Conservation (phyloP, 2,888 invertebrate species). For the Euphydryas editha region DNA sequence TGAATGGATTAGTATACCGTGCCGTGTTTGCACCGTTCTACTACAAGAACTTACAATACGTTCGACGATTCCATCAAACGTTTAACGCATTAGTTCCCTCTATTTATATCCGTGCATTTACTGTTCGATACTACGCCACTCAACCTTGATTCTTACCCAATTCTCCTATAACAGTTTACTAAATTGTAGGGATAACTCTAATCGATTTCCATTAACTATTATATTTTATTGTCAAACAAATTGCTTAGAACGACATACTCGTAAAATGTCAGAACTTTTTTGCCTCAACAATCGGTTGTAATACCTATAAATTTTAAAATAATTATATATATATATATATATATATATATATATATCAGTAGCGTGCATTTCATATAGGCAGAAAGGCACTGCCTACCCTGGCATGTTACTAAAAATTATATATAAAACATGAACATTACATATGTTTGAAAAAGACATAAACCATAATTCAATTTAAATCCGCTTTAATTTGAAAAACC, state of each 20-base stretch:
- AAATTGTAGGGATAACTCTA: constrained; percentile 23
- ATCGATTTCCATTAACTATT: constrained; percentile 16
- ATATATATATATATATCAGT: no score
- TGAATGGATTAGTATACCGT: background rate
- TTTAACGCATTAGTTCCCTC: constrained; percentile 55
- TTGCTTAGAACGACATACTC: background rate
- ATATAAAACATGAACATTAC: no score
- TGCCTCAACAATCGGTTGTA: no score
- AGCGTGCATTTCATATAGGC: no score
- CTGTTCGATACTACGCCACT: constrained; percentile 51
- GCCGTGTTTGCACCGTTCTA: background rate
- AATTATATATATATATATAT: no score
- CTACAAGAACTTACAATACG: constrained; percentile 20
- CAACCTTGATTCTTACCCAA: constrained; percentile 63
- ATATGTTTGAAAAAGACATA: no score
- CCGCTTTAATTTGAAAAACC: no score
- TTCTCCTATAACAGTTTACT: constrained; percentile 35
- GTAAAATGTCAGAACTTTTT: no score
- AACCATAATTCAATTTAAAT: no score
- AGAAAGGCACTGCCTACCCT: no score
- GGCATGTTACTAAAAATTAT: no score
- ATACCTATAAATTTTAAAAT: no score
- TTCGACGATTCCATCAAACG: constrained; percentile 50
- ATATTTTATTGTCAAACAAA: background rate
- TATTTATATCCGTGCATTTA: constrained; percentile 76